phyloP scores from a whole-genome alignment of 2,888 invertebrate genomes.

The Parthenolecanium corni region DNA sequence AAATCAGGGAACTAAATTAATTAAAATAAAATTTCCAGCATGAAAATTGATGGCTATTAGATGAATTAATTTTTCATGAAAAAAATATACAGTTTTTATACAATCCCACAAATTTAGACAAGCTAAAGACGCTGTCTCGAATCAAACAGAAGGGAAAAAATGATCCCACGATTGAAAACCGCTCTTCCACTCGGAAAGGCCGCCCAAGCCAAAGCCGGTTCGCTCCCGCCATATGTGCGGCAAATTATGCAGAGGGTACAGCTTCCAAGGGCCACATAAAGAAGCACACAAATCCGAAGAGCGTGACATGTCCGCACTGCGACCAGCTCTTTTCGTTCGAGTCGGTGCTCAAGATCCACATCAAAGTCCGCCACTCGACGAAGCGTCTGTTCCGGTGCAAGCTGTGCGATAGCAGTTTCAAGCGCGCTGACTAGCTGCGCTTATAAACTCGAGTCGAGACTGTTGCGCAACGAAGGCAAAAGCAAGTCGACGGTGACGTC shows the following conservation, averaged over 20 bases:
- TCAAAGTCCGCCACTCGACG: not conserved
- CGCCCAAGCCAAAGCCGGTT: not conserved
- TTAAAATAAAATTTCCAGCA: no score
- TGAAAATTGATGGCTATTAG: no score
- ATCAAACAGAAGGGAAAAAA: no score
- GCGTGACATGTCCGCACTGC: conserved; percentile 1
- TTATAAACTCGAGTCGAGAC: conserved; percentile 1
- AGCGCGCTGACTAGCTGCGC: conserved; percentile 14
- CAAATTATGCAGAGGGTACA: conserved; percentile 7
- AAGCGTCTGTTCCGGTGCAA: not conserved
- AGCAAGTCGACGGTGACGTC: not conserved
- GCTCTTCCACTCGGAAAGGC: not conserved
- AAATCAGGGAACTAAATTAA: no score
- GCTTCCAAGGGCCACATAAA: conserved; percentile 1
- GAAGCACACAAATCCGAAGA: conserved; percentile 14
- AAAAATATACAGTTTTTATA: no score
- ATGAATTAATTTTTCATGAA: no score
- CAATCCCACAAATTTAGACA: no score
- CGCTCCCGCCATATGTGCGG: conserved; percentile 10
- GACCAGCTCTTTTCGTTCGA: conserved; percentile 2
- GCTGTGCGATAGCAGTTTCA: conserved; percentile 1
- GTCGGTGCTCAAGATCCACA: conserved; percentile 10
- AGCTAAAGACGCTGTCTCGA: no score
- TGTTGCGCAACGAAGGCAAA: not conserved
- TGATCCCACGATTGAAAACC: no score